Evolutionary conservation across 2,888 invertebrate species (phyloP).

Genomic region (Melanotus villosus): DNA sequence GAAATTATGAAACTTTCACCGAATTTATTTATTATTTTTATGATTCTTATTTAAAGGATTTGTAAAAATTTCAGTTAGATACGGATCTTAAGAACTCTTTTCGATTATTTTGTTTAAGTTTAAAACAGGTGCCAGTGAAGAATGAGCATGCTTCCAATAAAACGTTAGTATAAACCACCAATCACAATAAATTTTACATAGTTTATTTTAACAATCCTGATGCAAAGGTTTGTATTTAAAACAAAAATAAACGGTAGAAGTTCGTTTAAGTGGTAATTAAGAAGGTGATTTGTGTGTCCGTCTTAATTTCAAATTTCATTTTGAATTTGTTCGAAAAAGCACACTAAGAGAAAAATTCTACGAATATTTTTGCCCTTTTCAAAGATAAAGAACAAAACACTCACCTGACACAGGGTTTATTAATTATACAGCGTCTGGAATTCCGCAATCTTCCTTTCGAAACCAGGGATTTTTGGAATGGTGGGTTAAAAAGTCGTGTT

Average conservation of each 20-base stretch:
- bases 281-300: background rate
- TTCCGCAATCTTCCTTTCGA: no score
- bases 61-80: background rate
- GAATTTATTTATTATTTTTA: background rate
- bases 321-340: no score
- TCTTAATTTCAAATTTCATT: no score
- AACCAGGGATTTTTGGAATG: no score
- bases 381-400: no score
- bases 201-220: background rate
- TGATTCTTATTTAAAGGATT: background rate
- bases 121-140: constrained; percentile 13
- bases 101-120: constrained; percentile 9
- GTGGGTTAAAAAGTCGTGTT: no score
- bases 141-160: background rate
- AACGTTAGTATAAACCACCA: constrained; percentile 9
- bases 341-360: no score
- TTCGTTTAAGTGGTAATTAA: background rate
- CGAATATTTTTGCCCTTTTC: no score
- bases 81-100: background rate
- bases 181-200: constrained; percentile 4
- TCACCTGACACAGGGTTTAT: no score
- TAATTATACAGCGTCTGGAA: no score
- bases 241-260: background rate
- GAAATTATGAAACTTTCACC: constrained; percentile 8
- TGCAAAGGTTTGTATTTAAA: constrained; percentile 9